phyloP scores from a whole-genome alignment of 2,113 vertebrate species.

The Notechis scutatus region DNA sequence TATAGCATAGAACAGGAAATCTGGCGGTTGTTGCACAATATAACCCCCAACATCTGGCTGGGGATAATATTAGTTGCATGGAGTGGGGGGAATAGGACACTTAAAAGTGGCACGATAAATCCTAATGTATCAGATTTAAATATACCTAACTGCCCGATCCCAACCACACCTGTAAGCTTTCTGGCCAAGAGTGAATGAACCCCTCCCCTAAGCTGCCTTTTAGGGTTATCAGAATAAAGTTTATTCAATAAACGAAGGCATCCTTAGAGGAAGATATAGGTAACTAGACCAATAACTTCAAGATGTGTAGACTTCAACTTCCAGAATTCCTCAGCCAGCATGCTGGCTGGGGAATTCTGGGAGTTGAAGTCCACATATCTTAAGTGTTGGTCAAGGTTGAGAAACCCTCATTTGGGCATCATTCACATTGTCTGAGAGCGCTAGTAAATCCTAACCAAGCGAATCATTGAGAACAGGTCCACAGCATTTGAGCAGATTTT shows the following conservation, averaged over 20 bases:
- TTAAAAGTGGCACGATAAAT: background rate
- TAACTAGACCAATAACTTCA: background rate
- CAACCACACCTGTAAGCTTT: background rate
- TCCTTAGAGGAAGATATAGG: background rate
- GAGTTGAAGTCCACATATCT: background rate
- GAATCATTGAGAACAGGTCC: background rate
- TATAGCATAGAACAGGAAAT: background rate
- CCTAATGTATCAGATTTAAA: background rate
- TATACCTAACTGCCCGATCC: background rate
- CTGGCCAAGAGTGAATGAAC: background rate
- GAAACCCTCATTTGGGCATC: background rate
- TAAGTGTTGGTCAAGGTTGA: background rate
- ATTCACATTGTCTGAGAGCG: background rate
- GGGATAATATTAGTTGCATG: background rate
- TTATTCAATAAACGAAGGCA: background rate
- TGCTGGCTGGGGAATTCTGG: background rate
- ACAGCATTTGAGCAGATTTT: background rate
- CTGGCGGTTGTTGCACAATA: background rate
- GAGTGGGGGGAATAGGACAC: background rate
- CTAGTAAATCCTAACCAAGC: background rate
- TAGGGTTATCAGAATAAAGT: background rate
- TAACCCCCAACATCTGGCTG: background rate
- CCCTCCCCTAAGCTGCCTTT: background rate
- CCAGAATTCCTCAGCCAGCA: background rate
- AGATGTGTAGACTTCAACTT: background rate